Evolutionary conservation across 2,113 vertebrate genomes (phyloP), one percentile per base, ranked within the genome.

Genomic region (Sakesphorus luctuosus): DNA sequence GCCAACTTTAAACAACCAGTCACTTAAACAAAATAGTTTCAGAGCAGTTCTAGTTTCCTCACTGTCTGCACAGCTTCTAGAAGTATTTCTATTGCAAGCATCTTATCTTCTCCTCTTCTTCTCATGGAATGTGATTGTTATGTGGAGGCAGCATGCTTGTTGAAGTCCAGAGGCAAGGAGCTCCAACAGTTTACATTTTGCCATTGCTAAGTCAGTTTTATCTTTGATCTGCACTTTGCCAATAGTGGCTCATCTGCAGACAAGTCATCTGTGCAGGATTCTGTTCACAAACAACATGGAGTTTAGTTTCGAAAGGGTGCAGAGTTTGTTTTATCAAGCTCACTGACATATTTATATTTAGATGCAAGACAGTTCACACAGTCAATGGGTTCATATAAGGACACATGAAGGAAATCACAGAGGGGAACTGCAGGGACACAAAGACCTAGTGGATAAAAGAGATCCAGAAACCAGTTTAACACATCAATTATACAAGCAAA

Each of bases 361-460:
- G 86, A 90, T 84, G n/a, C 35, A 87, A 96, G 92, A 68, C 68
- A 89, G 78, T 91, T 90, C 87, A 76, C 1, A 63, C 55, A 91
- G 84, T 76, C 90, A 81, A 36, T 20, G n/a, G 46, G 94, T 93
- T 97, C 96, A 72, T 81, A 5, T 87, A 84, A 94, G 86, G 96
- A 92, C 73, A 76, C 44, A 43, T 21, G 55, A 90, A 86, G 65
- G 73, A 95, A 96, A 89, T 59, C 38, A 83, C 44, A 89, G 43
- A 75, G 61, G 40, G 40, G 59, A 96, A 86, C 8, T 67, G 33
- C 65, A 90, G 86, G 33, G 50, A 31, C 68, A 81, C 46, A 75
- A 86, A 95, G 85, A 87, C 53, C 52, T 68, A 49, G 31, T 4
- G 13, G 61, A 82, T 68, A 69, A 63, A 85, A 95, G 38, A 77